Percentiles rank a stretch among this genome's conserved stretches.
Conservation (phyloP, 2,888 invertebrate genomes). For the Belgica antarctica region DNA sequence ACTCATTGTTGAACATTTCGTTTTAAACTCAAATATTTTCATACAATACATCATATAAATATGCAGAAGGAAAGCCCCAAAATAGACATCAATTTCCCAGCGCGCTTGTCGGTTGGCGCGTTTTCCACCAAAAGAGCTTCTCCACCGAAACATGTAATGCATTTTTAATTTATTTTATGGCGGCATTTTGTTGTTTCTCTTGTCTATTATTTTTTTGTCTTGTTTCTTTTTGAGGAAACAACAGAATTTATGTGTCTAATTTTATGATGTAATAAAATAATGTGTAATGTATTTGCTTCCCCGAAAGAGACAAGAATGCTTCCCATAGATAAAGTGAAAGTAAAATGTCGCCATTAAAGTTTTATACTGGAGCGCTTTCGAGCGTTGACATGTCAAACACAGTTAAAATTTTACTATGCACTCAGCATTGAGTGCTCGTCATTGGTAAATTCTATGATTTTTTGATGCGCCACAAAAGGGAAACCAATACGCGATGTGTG, state of each 20-base stretch:
- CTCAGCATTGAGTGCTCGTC: too few relatives aligned
- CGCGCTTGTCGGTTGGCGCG: neutral
- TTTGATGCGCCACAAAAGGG: too few relatives aligned
- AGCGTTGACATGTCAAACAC: too few relatives aligned
- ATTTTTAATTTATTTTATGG: constrained; percentile 38
- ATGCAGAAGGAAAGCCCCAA: constrained; percentile 7
- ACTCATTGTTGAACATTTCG: neutral
- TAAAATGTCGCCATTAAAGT: neutral
- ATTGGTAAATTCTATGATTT: too few relatives aligned
- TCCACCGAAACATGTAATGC: constrained; percentile 22
- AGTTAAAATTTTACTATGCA: too few relatives aligned
- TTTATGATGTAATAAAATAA: constrained; percentile 34
- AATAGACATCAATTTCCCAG: constrained; percentile 10
- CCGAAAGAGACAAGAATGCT: constrained; percentile 1
- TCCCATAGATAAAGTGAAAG: neutral
- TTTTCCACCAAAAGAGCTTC: neutral
- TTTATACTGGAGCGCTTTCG: too few relatives aligned
- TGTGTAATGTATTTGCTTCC: constrained; percentile 7
- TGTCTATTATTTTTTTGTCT: neutral
- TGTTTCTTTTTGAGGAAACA: neutral
- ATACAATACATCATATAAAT: constrained; percentile 15
- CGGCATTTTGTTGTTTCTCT: neutral
- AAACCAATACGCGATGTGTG: constrained; percentile 5
- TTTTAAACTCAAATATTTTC: neutral
- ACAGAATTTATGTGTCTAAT: constrained; percentile 26